Evolutionary conservation across 2,888 invertebrate species (phyloP).

Genomic region (Ecliptopera silaceata): DNA sequence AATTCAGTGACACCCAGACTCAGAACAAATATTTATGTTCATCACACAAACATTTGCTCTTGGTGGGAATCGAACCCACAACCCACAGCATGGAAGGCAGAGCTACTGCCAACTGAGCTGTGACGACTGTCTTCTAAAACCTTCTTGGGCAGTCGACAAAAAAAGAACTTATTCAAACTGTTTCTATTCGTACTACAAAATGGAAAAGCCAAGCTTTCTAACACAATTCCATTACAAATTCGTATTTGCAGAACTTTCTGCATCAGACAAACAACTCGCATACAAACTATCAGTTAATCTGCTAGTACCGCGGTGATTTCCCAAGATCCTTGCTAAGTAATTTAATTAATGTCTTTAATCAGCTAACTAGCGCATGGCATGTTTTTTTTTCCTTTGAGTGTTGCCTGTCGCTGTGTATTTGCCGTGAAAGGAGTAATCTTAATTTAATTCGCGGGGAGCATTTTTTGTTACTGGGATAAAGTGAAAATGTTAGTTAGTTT

Average conservation of each 20-base stretch:
- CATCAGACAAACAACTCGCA: constrained; percentile 6
- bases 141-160: neutral
- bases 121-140: no score
- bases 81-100: no score
- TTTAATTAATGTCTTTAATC: constrained; percentile 75
- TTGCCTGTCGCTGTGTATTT: constrained; percentile 5
- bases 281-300: constrained; percentile 14
- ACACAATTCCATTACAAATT: constrained; percentile 12
- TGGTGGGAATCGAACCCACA: no score
- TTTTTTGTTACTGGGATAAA: no score
- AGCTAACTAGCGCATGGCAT: constrained; percentile 55
- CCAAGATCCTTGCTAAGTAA: constrained; percentile 62
- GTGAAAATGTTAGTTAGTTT: no score
- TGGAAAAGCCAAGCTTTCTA: constrained; percentile 3
- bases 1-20: no score
- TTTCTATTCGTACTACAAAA: neutral
- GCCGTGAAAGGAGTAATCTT: constrained; percentile 4
- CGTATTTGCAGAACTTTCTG: constrained; percentile 10
- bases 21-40: no score
- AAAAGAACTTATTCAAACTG: neutral
- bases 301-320: constrained; percentile 61
- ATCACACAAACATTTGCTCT: no score
- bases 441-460: neutral
- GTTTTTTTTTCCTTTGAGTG: constrained; percentile 39
- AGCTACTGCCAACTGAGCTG: no score